Conservation (phyloP, 2,797 vertebrate species). For the Liparis tanakae region DNA sequence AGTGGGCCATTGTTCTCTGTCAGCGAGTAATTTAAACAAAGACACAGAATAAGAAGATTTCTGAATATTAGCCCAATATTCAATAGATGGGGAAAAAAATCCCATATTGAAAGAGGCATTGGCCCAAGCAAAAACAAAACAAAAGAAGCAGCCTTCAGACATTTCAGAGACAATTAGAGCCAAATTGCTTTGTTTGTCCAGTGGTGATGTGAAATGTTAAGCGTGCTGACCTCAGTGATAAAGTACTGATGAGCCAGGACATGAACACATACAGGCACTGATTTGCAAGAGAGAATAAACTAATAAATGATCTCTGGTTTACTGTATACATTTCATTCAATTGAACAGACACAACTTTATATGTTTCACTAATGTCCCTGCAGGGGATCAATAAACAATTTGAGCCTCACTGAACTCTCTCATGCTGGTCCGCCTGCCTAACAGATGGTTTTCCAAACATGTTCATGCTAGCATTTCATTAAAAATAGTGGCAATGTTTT, state of each 20-base stretch:
- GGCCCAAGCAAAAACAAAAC: background rate
- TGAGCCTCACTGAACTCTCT: background rate
- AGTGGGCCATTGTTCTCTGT: constrained; percentile 1
- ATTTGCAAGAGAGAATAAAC: background rate
- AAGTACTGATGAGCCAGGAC: background rate
- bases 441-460: background rate
- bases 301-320: background rate
- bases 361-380: background rate
- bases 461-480: constrained; percentile 8
- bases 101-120: background rate
- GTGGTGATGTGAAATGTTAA: background rate
- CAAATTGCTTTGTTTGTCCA: background rate
- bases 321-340: background rate
- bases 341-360: background rate
- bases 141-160: background rate
- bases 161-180: background rate
- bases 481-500: background rate
- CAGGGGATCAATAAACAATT: background rate
- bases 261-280: background rate
- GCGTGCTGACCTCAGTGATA: background rate
- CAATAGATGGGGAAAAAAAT: background rate
- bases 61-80: background rate
- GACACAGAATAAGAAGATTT: background rate
- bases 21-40: constrained; percentile 2
- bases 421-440: background rate